Evolutionary conservation across 2,797 vertebrate species (phyloP), one percentile per base, ranked within the genome.

Genomic region (Cynodonichthys magdalenae): DNA sequence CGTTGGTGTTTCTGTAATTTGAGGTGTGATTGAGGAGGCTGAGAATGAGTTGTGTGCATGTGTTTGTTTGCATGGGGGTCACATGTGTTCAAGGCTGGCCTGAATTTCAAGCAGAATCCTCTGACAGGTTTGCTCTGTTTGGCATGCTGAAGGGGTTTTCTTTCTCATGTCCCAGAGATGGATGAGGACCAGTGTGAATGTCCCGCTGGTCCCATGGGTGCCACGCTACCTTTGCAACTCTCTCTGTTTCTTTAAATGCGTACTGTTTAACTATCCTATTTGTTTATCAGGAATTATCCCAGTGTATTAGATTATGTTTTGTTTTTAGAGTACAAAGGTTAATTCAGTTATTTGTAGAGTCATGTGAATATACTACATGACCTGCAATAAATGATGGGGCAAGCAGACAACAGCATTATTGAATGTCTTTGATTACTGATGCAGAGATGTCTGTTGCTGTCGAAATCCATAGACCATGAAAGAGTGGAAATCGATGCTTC

Each of bases 121-220:
- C 66, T 46, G 59, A 84, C 78, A 64, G 55, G 63, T 52, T 62
- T 27, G 46, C 53, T 77, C 77, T 86, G 75, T 68, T 90, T 91
- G 77, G 72, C 79, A 87, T 88, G 83, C 86, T 63, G 67, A 54
- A 59, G 69, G 69, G 70, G 71, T 67, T 59, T 76, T 72, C 48
- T 60, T 71, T 56, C 58, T 74, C 47, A 62, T 87, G 84, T 89
- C 78, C 77, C n/a, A 6, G 72, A 85, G 87, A 90, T 84, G 72
- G 84, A 91, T 87, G 83, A 85, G 72, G 69, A 71, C 70, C 53
- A 53, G 69, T 80, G 76, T 72, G 80, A 86, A 84, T 75, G 81
- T 71, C 79, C 82, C 80, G 64, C 29, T 17, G 65, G 60, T 89
- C 87, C 82, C 85, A 49, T 63, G 83, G 82, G 87, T 80, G 69